phyloP scores from a whole-genome alignment of 2,797 vertebrate genomes.

The Hephaestus fuliginosus region DNA sequence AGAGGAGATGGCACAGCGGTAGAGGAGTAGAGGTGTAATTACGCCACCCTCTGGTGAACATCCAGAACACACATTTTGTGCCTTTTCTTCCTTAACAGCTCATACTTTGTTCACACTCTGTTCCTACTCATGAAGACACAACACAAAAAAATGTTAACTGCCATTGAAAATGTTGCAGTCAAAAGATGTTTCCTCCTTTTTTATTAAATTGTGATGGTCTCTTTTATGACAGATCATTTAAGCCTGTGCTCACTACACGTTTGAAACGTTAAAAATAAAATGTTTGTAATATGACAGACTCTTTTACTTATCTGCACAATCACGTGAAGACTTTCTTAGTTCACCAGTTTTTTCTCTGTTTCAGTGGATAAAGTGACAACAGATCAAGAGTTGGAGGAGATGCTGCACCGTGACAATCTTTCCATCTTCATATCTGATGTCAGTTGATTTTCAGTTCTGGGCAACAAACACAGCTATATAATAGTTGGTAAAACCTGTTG shows the following conservation, averaged over 20 bases:
- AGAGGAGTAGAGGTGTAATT: background rate
- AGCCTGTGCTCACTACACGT: background rate
- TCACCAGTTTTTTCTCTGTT: slow-evolving; percentile 4
- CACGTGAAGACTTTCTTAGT: no score
- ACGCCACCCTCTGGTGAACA: slow-evolving; percentile 22
- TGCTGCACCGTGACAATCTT: slow-evolving; percentile 89
- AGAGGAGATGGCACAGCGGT: background rate
- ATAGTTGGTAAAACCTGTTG: background rate
- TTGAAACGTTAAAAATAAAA: background rate
- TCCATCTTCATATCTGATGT: slow-evolving; percentile 92
- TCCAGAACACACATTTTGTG: background rate
- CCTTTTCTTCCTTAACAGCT: background rate
- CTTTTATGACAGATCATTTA: background rate
- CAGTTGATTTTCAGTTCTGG: slow-evolving; percentile 55
- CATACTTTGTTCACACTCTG: background rate
- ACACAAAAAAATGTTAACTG: background rate
- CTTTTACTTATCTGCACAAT: background rate
- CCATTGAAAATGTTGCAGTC: no score
- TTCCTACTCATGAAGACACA: background rate
- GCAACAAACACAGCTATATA: accelerated
- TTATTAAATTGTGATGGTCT: background rate
- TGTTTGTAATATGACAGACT: background rate
- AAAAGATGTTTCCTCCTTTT: no score
- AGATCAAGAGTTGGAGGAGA: slow-evolving; percentile 91
- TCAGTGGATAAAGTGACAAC: slow-evolving; percentile 90